phyloP scores from a whole-genome alignment of 2,113 vertebrate genomes.

The Vidua chalybeata region DNA sequence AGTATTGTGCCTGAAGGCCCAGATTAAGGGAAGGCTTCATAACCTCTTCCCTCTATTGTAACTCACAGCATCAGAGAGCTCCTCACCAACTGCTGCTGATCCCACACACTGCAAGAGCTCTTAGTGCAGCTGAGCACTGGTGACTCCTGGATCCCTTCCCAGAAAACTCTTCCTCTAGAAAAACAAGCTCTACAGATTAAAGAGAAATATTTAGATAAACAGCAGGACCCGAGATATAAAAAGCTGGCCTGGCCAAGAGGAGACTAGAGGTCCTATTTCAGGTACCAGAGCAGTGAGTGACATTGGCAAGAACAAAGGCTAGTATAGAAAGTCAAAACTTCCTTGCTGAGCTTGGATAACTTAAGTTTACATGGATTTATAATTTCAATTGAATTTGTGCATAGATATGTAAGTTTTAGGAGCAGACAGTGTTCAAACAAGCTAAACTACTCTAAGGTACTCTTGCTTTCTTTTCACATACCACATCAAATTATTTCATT shows the following conservation, averaged over 20 bases:
- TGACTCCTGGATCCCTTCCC: not conserved
- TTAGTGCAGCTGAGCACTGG: not conserved
- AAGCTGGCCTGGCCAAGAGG: not conserved
- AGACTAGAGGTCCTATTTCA: not conserved
- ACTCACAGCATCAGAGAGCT: not conserved
- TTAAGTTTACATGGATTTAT: not conserved
- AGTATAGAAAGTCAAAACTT: not conserved
- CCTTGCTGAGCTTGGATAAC: not conserved
- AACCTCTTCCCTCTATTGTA: not conserved
- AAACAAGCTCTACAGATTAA: slow-evolving; percentile 20
- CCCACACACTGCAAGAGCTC: not conserved
- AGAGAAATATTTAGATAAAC: slow-evolving; percentile 38
- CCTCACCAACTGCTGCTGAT: not conserved
- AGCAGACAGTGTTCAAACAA: not conserved
- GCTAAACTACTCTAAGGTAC: not conserved
- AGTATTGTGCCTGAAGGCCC: not conserved
- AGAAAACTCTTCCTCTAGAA: slow-evolving; percentile 7
- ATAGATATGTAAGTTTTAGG: not conserved
- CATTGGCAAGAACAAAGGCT: not conserved
- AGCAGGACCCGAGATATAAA: not conserved
- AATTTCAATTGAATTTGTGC: not conserved
- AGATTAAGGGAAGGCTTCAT: not conserved
- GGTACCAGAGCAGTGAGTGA: not conserved
- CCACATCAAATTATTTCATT: not conserved
- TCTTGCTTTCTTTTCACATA: not conserved